Evolutionary conservation across 2,797 vertebrate species (phyloP).

Genomic region (Phalloptychus januarius): DNA sequence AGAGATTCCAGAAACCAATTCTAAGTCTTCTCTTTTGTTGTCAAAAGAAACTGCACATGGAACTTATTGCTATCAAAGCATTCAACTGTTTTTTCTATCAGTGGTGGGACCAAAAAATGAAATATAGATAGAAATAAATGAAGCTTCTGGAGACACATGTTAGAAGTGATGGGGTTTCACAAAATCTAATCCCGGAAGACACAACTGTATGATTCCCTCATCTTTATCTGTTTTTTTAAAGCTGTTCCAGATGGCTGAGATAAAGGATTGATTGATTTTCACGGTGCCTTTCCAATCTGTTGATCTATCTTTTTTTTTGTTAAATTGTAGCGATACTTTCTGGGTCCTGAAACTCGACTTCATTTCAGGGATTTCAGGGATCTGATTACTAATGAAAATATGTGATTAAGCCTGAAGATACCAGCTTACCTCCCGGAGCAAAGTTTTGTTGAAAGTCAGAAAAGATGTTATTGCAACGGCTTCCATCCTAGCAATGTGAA

Average conservation of each 20-base stretch:
- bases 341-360: neutral
- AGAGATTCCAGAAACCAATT: neutral
- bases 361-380: neutral
- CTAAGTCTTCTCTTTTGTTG: neutral
- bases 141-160: neutral
- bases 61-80: constrained; percentile 1
- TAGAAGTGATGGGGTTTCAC: neutral
- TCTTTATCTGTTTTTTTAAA: constrained; percentile 1
- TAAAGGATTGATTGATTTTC: constrained; percentile 9
- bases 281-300: neutral
- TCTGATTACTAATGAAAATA: neutral
- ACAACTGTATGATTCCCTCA: neutral
- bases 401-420: neutral
- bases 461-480: neutral
- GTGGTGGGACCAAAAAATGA: neutral
- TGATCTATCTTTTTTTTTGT: neutral
- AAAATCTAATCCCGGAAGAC: constrained; percentile 11
- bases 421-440: neutral
- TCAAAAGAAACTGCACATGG: constrained; percentile 1
- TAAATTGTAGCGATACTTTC: neutral
- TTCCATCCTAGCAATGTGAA: neutral
- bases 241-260: neutral
- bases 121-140: neutral
- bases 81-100: neutral
- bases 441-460: neutral